These are phyloP conservation scores for Pegoplata infirma DNA, from an alignment of 2,888 invertebrate genomes.

Conservation along the genomic window DNA sequence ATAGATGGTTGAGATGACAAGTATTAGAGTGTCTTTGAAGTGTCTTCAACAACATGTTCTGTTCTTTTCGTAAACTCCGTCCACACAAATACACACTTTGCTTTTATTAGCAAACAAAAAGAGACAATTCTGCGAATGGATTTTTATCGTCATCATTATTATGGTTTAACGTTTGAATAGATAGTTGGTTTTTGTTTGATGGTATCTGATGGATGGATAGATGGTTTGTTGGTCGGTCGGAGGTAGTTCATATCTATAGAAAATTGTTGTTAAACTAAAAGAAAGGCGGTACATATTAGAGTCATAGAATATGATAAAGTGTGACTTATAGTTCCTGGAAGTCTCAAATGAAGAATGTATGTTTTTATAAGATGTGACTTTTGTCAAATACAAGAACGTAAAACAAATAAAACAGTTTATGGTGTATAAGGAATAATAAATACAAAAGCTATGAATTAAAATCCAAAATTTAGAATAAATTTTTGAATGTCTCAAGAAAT, in stretches of 20 bases:
- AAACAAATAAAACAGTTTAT: too few relatives aligned
- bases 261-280: neutral
- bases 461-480: too few relatives aligned
- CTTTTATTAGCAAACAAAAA: slow-evolving; percentile 52
- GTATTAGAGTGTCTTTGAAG: slow-evolving; percentile 35
- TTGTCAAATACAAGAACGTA: slow-evolving; percentile 25
- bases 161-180: slow-evolving; percentile 50
- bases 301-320: slow-evolving; percentile 53
- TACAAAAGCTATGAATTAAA: too few relatives aligned
- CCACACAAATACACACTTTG: neutral
- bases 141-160: slow-evolving; percentile 56
- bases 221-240: slow-evolving; percentile 17
- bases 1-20: slow-evolving; percentile 50
- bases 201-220: slow-evolving; percentile 51
- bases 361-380: slow-evolving; percentile 52
- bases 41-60: slow-evolving; percentile 31
- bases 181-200: slow-evolving; percentile 4
- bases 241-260: too few relatives aligned
- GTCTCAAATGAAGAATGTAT: slow-evolving; percentile 39
- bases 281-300: slow-evolving; percentile 47
- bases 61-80: slow-evolving; percentile 13
- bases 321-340: slow-evolving; percentile 62
- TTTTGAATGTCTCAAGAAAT: too few relatives aligned
- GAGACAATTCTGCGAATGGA: slow-evolving; percentile 60
- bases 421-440: too few relatives aligned